phyloP scores from a whole-genome alignment of 1,140 invertebrate genomes.

The Scaptomyza hsui region DNA sequence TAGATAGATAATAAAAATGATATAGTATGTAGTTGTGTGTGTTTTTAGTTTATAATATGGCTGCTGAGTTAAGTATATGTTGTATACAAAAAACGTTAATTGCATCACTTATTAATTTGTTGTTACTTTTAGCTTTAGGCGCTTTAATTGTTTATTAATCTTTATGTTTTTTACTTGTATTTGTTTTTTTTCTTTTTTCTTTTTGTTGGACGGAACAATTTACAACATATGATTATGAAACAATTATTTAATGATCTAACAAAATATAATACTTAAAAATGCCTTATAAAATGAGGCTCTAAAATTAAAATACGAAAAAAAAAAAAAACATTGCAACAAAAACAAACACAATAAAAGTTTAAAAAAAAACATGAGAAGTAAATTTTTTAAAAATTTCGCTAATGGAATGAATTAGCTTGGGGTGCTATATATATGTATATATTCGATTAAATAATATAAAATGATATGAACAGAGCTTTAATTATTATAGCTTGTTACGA shows the following conservation, averaged over 20 bases:
- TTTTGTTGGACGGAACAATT: slow-evolving; percentile 80
- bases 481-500: slow-evolving; percentile 27
- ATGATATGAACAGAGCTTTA: slow-evolving; percentile 17
- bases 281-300: slow-evolving; percentile 46
- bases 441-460: neutral
- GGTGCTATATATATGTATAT: slow-evolving; percentile 26
- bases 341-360: slow-evolving; percentile 16
- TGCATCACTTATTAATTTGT: slow-evolving; percentile 21
- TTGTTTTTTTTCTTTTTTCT: slow-evolving; percentile 37
- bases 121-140: slow-evolving; percentile 22
- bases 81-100: slow-evolving; percentile 31
- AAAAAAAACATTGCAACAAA: slow-evolving; percentile 26
- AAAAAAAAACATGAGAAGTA: too few species aligned
- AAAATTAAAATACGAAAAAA: slow-evolving; percentile 27
- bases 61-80: slow-evolving; percentile 14
- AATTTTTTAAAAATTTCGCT: slow-evolving; percentile 46
- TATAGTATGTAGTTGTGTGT: slow-evolving; percentile 15
- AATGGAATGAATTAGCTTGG: slow-evolving; percentile 71
- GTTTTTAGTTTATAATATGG: slow-evolving; percentile 26
- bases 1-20: slow-evolving; percentile 17
- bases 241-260: slow-evolving; percentile 64
- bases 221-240: slow-evolving; percentile 83
- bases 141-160: slow-evolving; percentile 28
- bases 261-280: slow-evolving; percentile 67
- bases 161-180: slow-evolving; percentile 14